These are phyloP conservation scores for Melanchra persicariae DNA, from an alignment of 2,888 invertebrate species.

Conservation along the genomic window DNA sequence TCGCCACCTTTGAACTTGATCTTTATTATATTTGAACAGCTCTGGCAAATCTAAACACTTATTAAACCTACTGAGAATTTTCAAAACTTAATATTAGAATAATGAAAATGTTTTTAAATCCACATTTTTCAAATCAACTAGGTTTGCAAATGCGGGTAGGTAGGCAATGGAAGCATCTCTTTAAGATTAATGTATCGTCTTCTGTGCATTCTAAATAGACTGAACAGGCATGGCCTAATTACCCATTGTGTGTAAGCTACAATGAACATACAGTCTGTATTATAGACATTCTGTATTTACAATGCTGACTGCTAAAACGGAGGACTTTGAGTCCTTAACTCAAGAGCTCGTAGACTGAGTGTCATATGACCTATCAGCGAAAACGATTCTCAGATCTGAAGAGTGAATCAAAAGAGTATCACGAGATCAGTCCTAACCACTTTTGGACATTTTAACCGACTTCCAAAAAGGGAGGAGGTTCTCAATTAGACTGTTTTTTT, in stretches of 20 bases:
- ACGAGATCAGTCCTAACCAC: no score
- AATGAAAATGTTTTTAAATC: neutral
- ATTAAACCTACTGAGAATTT: neutral
- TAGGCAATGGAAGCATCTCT: neutral
- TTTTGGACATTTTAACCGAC: no score
- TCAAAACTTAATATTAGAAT: neutral
- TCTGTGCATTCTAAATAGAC: neutral
- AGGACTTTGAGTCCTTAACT: neutral
- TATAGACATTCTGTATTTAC: neutral
- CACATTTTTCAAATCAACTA: neutral
- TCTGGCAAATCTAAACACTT: neutral
- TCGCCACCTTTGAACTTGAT: neutral
- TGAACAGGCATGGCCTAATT: constrained; percentile 5
- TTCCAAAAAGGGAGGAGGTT: no score
- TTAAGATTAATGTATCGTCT: neutral
- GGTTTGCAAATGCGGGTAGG: neutral
- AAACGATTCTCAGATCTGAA: no score
- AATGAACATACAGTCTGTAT: neutral
- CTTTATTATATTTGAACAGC: neutral
- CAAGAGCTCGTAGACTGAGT: neutral
- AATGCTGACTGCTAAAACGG: neutral
- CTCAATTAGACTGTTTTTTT: no score
- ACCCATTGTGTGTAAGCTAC: constrained; percentile 9
- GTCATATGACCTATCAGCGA: no score
- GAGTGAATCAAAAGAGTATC: no score